Evolutionary conservation across 2,113 vertebrate genomes (phyloP).

Genomic region (Nansenia antarctica): DNA sequence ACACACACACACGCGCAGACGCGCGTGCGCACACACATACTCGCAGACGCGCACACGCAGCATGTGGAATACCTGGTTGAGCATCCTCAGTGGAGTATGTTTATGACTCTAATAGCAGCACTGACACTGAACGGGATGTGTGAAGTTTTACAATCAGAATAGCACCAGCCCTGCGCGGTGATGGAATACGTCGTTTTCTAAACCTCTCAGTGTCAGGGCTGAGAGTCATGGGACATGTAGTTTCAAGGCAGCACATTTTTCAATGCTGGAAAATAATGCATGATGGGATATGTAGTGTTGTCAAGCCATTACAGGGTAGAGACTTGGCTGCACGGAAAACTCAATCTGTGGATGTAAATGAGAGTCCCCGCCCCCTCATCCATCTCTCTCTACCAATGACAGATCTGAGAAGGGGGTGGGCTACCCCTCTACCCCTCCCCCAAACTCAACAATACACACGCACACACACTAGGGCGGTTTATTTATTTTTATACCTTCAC

Average conservation of each 20-base stretch:
- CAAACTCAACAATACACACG: too few relatives aligned
- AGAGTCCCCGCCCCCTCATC: conserved; percentile 58
- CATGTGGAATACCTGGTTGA: conserved; percentile 28
- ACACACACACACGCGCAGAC: background rate
- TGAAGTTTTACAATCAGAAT: background rate
- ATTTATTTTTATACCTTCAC: too few relatives aligned
- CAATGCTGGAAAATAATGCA: conserved; percentile 27
- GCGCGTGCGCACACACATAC: background rate
- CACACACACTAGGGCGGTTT: too few relatives aligned
- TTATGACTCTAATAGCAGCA: background rate
- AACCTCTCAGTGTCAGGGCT: background rate
- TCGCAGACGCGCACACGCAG: background rate
- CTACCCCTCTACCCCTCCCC: conserved; percentile 39
- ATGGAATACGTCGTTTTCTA: too few relatives aligned
- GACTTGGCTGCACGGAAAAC: conserved; percentile 47
- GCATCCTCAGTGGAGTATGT: too few relatives aligned
- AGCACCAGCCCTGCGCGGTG: too few relatives aligned
- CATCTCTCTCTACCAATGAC: conserved; percentile 50
- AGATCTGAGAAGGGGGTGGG: conserved; percentile 28
- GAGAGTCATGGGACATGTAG: background rate
- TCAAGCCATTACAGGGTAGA: conserved; percentile 38
- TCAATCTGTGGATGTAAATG: conserved; percentile 71
- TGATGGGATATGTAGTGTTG: conserved; percentile 35
- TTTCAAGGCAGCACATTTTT: background rate
- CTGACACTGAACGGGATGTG: background rate